Conservation (phyloP, 2,797 vertebrate genomes). For the Erithacus rubecula region DNA sequence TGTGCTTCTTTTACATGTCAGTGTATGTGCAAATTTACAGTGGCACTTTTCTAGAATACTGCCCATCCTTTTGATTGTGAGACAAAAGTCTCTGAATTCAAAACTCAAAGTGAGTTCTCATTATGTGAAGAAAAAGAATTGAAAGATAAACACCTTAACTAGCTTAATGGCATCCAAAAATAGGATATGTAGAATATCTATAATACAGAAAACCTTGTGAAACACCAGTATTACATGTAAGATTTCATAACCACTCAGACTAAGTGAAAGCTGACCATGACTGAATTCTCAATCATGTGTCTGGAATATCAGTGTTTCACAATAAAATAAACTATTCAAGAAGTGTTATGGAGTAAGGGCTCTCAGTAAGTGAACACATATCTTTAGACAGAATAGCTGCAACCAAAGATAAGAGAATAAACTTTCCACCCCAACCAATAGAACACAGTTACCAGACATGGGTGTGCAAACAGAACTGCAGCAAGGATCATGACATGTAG, state of each 20-base stretch:
- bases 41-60: background rate
- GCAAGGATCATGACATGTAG: background rate
- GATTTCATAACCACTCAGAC: background rate
- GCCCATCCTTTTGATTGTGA: background rate
- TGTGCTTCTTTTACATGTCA: background rate
- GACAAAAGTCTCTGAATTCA: background rate
- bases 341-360: background rate
- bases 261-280: background rate
- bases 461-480: background rate
- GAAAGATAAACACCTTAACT: background rate
- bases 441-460: background rate
- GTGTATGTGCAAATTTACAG: background rate
- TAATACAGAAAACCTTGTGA: background rate
- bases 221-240: background rate
- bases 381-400: background rate
- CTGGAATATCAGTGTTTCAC: background rate
- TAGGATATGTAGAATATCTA: background rate
- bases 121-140: background rate
- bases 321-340: background rate
- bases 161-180: background rate
- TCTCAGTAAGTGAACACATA: background rate
- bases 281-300: background rate
- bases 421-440: background rate
- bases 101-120: background rate
- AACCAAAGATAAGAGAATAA: background rate